Conservation (phyloP, 2,888 invertebrate species). For the Lydus trimaculatus region DNA sequence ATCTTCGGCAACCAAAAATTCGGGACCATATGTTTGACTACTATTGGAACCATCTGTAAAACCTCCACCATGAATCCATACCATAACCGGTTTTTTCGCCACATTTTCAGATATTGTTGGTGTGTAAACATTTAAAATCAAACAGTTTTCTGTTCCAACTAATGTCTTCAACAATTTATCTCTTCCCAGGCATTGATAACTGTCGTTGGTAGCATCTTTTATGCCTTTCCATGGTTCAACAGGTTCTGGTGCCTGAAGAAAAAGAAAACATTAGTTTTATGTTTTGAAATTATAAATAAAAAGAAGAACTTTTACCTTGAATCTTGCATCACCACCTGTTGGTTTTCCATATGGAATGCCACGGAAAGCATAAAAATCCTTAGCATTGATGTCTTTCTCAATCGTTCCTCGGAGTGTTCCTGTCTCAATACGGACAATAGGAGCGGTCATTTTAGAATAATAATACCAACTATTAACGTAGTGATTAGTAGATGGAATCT, state of each 20-base stretch:
- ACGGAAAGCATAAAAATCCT: background rate
- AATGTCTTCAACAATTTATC: conserved; percentile 16
- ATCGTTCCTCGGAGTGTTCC: background rate
- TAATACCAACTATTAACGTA: too few species aligned
- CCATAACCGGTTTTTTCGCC: conserved; percentile 50
- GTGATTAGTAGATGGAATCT: too few species aligned
- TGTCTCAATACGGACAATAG: background rate
- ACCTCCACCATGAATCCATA: conserved; percentile 64
- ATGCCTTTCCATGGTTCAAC: conserved; percentile 42
- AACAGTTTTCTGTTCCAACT: conserved; percentile 50
- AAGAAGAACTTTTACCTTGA: background rate
- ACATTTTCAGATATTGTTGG: background rate
- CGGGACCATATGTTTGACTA: conserved; percentile 47
- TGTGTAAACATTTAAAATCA: conserved; percentile 50
- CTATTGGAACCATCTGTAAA: conserved; percentile 56
- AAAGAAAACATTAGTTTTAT: background rate
- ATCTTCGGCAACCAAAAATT: conserved; percentile 47
- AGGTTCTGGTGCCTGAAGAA: conserved; percentile 38
- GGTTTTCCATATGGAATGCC: background rate
- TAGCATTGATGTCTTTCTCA: background rate
- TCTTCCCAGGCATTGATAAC: conserved; percentile 38
- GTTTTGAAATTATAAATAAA: background rate
- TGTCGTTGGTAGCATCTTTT: conserved; percentile 41
- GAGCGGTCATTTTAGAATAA: background rate
- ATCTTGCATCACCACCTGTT: background rate